Evolutionary conservation across 2,113 vertebrate genomes (phyloP).

Genomic region (Desmodus rotundus): DNA sequence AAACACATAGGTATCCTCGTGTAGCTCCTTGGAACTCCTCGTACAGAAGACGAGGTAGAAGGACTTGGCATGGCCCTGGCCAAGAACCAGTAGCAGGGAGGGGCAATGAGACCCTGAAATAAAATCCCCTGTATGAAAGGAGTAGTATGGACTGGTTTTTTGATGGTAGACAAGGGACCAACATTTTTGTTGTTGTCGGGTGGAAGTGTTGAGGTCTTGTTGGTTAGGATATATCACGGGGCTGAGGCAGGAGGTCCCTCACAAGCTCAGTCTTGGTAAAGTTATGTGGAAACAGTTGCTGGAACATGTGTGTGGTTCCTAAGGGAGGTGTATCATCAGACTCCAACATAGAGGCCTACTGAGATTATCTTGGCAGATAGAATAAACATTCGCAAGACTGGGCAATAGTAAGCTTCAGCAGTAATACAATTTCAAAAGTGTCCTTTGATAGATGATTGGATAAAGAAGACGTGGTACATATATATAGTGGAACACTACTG

Average conservation of each 20-base stretch:
- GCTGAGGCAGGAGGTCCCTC: neutral
- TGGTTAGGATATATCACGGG: neutral
- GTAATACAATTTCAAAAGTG: neutral
- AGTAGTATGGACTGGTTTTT: neutral
- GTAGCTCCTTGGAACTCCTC: neutral
- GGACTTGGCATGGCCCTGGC: neutral
- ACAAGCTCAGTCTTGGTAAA: neutral
- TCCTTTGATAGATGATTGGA: neutral
- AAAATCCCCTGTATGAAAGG: neutral
- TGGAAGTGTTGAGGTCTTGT: neutral
- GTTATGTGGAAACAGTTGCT: neutral
- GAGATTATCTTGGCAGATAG: neutral
- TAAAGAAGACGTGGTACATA: neutral
- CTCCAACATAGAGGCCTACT: neutral
- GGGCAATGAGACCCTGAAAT: neutral
- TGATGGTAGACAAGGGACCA: neutral
- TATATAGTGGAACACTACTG: neutral
- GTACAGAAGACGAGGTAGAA: neutral
- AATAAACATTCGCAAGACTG: neutral
- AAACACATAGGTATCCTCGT: neutral
- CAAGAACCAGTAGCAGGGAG: neutral
- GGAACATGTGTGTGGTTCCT: neutral
- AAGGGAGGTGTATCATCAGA: neutral
- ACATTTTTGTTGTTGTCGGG: too few species aligned
- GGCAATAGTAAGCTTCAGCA: neutral